Base-by-base conservation (phyloP, 2,113 vertebrate species). In the Micronycteris hirsuta region DNA sequence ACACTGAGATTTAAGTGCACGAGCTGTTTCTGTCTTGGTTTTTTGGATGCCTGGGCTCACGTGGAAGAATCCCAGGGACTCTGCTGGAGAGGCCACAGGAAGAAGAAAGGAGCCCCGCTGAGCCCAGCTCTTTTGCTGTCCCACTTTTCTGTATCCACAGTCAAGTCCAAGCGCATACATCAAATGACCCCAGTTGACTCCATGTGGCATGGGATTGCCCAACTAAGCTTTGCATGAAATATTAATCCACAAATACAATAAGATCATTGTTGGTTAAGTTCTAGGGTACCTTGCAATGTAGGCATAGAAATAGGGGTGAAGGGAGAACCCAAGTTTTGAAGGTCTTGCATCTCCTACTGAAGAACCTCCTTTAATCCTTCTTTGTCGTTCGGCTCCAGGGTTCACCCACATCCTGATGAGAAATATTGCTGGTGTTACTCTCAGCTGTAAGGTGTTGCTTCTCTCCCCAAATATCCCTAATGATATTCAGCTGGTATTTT, bases 121-220 rank as follows among this genome's bases (percentile, higher is more conserved):
- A 7, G 4, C 14, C 38, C 3, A 24, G 1, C 8, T 13, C n/a
- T 65, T 22, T 16, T 15, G 43, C 10, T 28, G 7, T 15, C 41
- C 22, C 13, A n/a, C 7, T 26, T 3, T 5, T 7, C 31, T 43
- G n/a, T 9, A 43, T 16, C n/a, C 0, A 47, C 0, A 0, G 28
- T 17, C n/a, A 16, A 68, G 28, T 2, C 28, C 16, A 20, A 33
- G n/a, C 16, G 9, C 5, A 12, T 5, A 2, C 2, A 26, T 47
- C 22, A 14, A 12, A 31, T 33, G 19, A 47, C 26, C 19, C 8
- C 20, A 28, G 38, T 7, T 2, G 26, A 12, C 14, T 3, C 12
- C 43, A 2, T 1, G 0, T 49, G 10, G 2, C 28, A 4, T 16
- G 31, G 11, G 49, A n/a, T 16, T 56, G 14, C 9, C 24, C 19